phyloP scores from a whole-genome alignment of 2,888 invertebrate genomes.

The Aphelenchoides bicaudatus region DNA sequence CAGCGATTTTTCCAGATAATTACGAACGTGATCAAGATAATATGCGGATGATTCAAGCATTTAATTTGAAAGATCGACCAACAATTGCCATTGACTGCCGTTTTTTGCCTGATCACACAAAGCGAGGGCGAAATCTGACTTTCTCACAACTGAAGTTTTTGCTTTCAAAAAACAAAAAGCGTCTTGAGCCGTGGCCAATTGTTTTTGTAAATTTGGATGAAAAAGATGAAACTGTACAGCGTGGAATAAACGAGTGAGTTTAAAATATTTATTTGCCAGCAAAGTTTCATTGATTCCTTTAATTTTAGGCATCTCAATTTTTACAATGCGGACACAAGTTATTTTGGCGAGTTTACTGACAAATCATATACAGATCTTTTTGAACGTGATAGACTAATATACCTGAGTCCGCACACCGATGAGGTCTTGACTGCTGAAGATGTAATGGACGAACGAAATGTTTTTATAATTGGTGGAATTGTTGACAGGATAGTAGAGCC shows the following conservation, averaged over 20 bases:
- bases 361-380: constrained; percentile 38
- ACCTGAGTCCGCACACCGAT: constrained; percentile 54
- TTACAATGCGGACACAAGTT: background rate
- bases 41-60: constrained; percentile 12
- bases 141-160: constrained; percentile 46
- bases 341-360: constrained; percentile 17
- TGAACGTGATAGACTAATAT: constrained; percentile 29
- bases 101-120: constrained; percentile 42
- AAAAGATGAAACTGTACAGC: background rate
- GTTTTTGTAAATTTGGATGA: constrained; percentile 45
- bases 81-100: constrained; percentile 53
- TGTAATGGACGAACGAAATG: constrained; percentile 46
- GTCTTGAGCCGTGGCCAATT: constrained; percentile 44
- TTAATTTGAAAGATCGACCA: constrained; percentile 34
- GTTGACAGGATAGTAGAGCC: constrained; percentile 53
- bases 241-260: background rate
- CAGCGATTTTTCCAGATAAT: background rate
- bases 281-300: background rate
- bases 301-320: constrained; percentile 21
- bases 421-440: constrained; percentile 40
- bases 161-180: constrained; percentile 34
- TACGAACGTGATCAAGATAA: background rate
- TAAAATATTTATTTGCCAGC: background rate
- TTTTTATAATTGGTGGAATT: constrained; percentile 56
- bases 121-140: constrained; percentile 46